Base-by-base conservation (phyloP, 2,888 invertebrate genomes). In the Vesta saturnalis region DNA sequence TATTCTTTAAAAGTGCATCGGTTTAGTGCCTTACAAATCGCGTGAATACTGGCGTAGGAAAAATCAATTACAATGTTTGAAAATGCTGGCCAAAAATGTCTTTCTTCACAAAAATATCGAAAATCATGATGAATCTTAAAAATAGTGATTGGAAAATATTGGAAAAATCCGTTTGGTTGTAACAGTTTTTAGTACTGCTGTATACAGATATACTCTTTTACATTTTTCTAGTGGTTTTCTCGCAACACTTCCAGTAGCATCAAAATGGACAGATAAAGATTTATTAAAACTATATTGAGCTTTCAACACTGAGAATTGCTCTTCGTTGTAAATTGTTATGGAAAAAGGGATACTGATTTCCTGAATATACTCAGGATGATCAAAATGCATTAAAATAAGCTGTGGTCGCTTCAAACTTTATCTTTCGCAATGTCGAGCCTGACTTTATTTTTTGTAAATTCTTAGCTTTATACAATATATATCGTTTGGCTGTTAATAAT, bases 351-450 rank as follows among this genome's bases (percentile, higher is more conserved):
- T 43, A 14, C 52, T 22, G 1, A 74, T 64, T 62, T 73, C 72
- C 43, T 73, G 30, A 15, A 75, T 72, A 64, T 70, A 73, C 56
- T 74, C 72, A 0, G 64, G 56, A 63, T 73, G 73, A 46, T 65
- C 69, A 8, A 15, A 46, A 10, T 64, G 71, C 71, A 72, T 72
- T 15, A 21, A 10, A 4, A 59, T 23, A 12, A 5, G 12, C 1
- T 2, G 6, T 14, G 0, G 47, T 16, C 0, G 66, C 69, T 61
- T 73, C 69, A 1, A 72, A 72, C 61, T 57, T 69, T 12, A 73
- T 67, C 60, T 70, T 69, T 35, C 71, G 43, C 12, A 72, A 19
- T 6, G 61, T 61, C 54, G 46, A 3, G 60, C 69, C 72, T 15
- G 71, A 73, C 47, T 69, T 71, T 0, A 73, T 69, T 3, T 62